Percentiles rank a stretch among this genome's conserved stretches.
Evolutionary conservation across 2,113 vertebrate genomes (phyloP).

Genomic region (Vombatus ursinus): DNA sequence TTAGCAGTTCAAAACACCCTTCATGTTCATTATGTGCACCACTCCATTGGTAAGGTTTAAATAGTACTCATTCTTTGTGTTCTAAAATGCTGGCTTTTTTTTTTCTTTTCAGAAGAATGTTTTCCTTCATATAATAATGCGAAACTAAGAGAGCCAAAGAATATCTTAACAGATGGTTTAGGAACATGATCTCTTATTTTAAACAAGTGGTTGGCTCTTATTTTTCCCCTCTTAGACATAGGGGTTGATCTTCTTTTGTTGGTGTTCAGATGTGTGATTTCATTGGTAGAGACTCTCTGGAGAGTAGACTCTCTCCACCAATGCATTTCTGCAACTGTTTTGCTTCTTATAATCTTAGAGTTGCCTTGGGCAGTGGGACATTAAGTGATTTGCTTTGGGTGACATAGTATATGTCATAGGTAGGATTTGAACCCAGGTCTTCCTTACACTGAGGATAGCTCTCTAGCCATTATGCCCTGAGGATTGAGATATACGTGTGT

Average conservation of each 20-base stretch:
- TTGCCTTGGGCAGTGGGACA: neutral
- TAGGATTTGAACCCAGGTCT: too few relatives aligned
- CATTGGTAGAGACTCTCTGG: neutral
- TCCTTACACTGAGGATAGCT: too few relatives aligned
- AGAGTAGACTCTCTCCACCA: neutral
- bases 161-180: slow-evolving; percentile 4
- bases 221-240: slow-evolving; percentile 1
- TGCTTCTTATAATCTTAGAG: neutral
- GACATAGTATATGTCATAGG: too few relatives aligned
- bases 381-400: neutral
- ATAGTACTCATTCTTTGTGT: neutral
- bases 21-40: neutral
- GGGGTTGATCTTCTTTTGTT: neutral
- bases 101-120: neutral
- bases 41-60: neutral
- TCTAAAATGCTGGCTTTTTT: neutral
- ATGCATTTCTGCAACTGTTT: neutral
- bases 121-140: neutral
- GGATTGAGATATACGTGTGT: neutral
- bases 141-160: neutral
- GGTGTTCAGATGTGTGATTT: neutral
- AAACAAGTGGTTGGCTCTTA: neutral
- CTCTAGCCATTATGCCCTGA: neutral
- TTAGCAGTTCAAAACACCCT: neutral
- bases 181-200: slow-evolving; percentile 18